phyloP scores from a whole-genome alignment of 1,140 invertebrate species.

The Metopolophium dirhodum region DNA sequence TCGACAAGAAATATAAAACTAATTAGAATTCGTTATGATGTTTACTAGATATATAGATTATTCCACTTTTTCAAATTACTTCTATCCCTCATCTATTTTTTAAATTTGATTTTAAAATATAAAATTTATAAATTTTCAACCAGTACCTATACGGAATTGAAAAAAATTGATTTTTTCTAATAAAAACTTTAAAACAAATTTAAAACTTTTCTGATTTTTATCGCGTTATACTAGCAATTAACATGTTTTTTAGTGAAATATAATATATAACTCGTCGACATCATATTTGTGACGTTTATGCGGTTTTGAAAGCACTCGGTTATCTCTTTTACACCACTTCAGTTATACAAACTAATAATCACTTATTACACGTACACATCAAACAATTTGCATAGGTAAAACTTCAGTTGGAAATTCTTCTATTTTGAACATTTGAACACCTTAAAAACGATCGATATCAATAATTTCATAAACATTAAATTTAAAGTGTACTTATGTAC shows the following conservation, averaged over 20 bases:
- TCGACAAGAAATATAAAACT: too few relatives aligned
- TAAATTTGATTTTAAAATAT: not conserved
- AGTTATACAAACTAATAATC: not conserved
- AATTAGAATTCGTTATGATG: too few relatives aligned
- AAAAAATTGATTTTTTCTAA: too few relatives aligned
- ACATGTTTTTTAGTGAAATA: not conserved
- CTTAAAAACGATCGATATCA: not conserved
- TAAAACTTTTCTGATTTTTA: not conserved
- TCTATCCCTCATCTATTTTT: not conserved
- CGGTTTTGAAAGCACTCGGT: not conserved
- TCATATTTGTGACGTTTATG: not conserved
- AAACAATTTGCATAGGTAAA: not conserved
- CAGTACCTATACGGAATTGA: too few relatives aligned
- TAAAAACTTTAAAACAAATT: not conserved
- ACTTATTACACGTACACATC: not conserved
- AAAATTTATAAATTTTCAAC: too few relatives aligned
- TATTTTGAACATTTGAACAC: not conserved
- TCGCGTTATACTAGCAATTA: not conserved
- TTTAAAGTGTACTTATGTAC: not conserved
- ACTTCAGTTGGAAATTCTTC: not conserved
- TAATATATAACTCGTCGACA: not conserved
- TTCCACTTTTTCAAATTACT: too few relatives aligned
- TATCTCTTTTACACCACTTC: not conserved
- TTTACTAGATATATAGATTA: too few relatives aligned
- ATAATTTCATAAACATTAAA: not conserved